Evolutionary conservation across 2,888 invertebrate genomes (phyloP).

Genomic region (Mimachlamys varia): DNA sequence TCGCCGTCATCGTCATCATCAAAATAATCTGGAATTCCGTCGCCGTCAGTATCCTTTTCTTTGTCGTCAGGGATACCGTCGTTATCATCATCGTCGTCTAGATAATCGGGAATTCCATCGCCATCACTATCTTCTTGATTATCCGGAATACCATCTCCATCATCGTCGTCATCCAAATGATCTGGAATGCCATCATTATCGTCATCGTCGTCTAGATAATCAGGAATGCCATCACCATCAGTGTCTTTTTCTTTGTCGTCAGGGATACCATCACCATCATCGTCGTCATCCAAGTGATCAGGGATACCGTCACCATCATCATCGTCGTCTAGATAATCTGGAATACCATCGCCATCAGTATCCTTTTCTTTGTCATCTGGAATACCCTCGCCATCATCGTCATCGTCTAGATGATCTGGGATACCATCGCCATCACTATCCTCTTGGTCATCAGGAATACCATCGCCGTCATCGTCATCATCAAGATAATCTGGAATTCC

Average conservation of each 20-base stretch:
- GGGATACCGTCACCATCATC: conserved; percentile 74
- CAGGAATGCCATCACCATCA: conserved; percentile 75
- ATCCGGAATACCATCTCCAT: conserved; percentile 74
- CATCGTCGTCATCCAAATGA: conserved; percentile 70
- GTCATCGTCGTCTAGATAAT: conserved; percentile 65
- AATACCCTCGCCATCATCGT: conserved; percentile 66
- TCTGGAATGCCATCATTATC: conserved; percentile 75
- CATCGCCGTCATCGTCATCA: conserved; percentile 66
- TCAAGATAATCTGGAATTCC: conserved; percentile 76
- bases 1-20: conserved; percentile 73
- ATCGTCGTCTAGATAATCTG: conserved; percentile 67
- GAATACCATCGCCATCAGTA: conserved; percentile 65
- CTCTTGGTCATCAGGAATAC: conserved; percentile 66
- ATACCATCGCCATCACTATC: conserved; percentile 68
- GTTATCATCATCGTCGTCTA: conserved; percentile 64
- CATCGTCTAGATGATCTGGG: too few species aligned
- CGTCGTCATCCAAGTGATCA: conserved; percentile 69
- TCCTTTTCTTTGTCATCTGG: conserved; percentile 57
- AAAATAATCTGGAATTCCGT: conserved; percentile 70
- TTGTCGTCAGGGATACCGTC: conserved; percentile 73
- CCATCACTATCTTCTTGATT: conserved; percentile 55
- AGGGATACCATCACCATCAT: conserved; percentile 73
- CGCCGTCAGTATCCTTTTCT: conserved; percentile 70
- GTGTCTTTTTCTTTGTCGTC: conserved; percentile 67
- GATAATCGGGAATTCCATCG: conserved; percentile 66